Conservation (phyloP, 2,113 vertebrate species). For the Accipiter cooperii region DNA sequence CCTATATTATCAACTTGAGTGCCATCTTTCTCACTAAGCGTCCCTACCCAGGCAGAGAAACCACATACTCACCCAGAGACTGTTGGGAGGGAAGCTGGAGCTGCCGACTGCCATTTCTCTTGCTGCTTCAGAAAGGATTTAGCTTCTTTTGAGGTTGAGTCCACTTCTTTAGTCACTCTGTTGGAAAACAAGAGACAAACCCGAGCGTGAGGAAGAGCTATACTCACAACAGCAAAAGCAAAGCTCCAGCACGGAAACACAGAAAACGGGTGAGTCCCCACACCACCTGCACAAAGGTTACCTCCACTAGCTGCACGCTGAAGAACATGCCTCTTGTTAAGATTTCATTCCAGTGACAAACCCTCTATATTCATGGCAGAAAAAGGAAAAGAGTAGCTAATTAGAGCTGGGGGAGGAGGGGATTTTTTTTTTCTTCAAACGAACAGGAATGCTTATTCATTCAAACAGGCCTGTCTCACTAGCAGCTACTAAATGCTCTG, state of each 20-base stretch:
- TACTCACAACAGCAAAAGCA: neutral
- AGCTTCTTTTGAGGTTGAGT: slow-evolving; percentile 86
- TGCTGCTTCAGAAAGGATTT: slow-evolving; percentile 83
- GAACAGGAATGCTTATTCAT: slow-evolving; percentile 6
- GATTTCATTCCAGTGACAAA: neutral
- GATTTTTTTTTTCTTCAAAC: neutral
- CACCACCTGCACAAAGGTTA: neutral
- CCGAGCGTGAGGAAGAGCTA: neutral
- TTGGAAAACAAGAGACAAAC: neutral
- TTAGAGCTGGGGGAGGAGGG: neutral
- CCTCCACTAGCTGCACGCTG: neutral
- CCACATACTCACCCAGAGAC: slow-evolving; percentile 72
- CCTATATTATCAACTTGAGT: accelerated
- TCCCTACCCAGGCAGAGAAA: neutral
- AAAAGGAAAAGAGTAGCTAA: neutral
- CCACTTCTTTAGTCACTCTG: slow-evolving; percentile 93
- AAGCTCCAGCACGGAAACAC: neutral
- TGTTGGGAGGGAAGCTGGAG: slow-evolving; percentile 20
- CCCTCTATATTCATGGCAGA: neutral
- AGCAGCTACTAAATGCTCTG: neutral
- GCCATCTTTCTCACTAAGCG: neutral
- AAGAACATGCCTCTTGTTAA: neutral
- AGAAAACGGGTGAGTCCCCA: neutral
- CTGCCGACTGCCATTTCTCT: slow-evolving; percentile 49
- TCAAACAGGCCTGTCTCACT: neutral